Percentiles rank a stretch among this genome's conserved stretches.
phyloP scores from a whole-genome alignment of 2,888 invertebrate genomes.

The Embidobia sp. region DNA sequence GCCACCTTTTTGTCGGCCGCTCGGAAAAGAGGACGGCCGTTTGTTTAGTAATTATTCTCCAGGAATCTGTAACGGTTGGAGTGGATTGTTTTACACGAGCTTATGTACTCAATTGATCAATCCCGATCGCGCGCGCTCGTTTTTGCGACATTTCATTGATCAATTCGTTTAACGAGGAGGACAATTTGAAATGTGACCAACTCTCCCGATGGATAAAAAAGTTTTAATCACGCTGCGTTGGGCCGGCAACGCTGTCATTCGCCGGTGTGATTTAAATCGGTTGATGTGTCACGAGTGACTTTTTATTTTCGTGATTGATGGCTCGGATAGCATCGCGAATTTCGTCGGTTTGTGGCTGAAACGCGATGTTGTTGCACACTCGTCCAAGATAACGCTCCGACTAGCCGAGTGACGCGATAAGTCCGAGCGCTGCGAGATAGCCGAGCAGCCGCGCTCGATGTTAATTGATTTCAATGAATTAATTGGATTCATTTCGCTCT shows the following conservation, averaged over 20 bases:
- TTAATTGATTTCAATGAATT: not conserved
- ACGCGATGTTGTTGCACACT: not conserved
- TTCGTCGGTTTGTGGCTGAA: not conserved
- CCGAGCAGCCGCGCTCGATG: too few species aligned
- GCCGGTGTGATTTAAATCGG: conserved; percentile 27
- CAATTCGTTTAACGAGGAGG: too few species aligned
- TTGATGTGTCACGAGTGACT: conserved; percentile 21
- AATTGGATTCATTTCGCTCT: not conserved
- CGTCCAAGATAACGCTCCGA: conserved; percentile 9
- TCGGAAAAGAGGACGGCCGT: conserved; percentile 33
- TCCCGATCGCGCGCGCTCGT: too few species aligned
- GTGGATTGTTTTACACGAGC: conserved; percentile 28
- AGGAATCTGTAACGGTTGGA: conserved; percentile 40
- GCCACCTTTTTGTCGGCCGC: conserved; percentile 21
- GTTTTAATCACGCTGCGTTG: too few species aligned
- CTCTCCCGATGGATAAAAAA: too few species aligned
- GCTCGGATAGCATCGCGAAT: too few species aligned
- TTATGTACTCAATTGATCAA: too few species aligned
- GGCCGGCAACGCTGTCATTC: conserved; percentile 4
- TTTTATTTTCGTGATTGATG: too few species aligned
- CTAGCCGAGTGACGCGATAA: not conserved
- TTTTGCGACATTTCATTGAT: too few species aligned
- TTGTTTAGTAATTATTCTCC: conserved; percentile 39
- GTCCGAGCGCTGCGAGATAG: too few species aligned
- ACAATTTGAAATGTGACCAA: too few species aligned